phyloP scores from a whole-genome alignment of 53 echinoderm and acorn worm species.

The Echinarachnius parma region DNA sequence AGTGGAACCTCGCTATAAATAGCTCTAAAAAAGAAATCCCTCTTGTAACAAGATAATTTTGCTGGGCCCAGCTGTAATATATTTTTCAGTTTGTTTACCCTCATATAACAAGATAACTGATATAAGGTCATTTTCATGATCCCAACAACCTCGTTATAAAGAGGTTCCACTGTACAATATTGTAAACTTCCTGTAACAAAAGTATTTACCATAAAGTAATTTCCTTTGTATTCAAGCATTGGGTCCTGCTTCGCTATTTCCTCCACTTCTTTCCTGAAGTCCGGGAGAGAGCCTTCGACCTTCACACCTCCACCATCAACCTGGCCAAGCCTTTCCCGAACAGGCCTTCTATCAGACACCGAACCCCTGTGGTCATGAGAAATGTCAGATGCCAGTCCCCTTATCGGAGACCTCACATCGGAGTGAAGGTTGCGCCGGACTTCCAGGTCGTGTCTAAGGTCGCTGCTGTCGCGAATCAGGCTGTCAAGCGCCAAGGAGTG shows the following conservation, averaged over 20 bases:
- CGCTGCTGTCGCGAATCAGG: constrained; percentile 24
- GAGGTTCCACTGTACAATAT: no score
- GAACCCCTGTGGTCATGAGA: constrained; percentile 13
- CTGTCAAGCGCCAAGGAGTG: constrained; percentile 7
- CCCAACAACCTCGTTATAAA: no score
- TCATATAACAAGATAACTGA: no score
- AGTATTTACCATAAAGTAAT: no score
- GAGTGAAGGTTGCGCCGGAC: constrained; percentile 41
- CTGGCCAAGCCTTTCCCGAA: constrained; percentile 74
- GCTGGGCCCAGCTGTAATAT: no score
- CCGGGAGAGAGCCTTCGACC: constrained; percentile 31
- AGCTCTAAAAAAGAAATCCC: no score
- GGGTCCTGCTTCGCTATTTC: constrained; percentile 40
- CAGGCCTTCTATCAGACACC: constrained; percentile 64
- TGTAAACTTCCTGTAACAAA: no score
- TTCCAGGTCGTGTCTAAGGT: constrained; percentile 63
- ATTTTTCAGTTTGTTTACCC: no score
- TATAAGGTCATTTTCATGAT: no score
- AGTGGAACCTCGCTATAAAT: no score
- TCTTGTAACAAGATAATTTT: no score
- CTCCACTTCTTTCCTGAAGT: constrained; percentile 59
- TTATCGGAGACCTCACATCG: constrained; percentile 25
- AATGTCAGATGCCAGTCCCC: background rate
- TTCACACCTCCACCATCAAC: constrained; percentile 11
- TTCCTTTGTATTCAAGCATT: no score